phyloP scores from a whole-genome alignment of 2,797 vertebrate genomes.

The Propithecus perrieri region DNA sequence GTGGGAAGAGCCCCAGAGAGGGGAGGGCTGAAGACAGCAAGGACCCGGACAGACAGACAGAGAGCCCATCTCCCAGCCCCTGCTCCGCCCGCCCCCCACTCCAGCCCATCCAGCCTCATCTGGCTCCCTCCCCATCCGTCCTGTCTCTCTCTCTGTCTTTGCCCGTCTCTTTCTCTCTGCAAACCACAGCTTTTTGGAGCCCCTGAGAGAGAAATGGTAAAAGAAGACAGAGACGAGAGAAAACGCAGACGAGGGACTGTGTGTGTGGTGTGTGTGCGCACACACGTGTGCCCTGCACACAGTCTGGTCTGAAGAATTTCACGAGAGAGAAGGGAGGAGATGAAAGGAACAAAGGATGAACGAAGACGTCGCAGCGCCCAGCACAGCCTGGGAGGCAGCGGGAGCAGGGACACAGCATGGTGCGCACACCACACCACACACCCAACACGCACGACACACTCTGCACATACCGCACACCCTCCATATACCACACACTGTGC shows the following conservation, averaged over 20 bases:
- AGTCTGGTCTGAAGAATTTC: not conserved
- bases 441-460: not conserved
- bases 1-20: not conserved
- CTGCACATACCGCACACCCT: not conserved
- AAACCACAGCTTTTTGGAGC: not conserved
- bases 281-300: no score
- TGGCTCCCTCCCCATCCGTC: not conserved
- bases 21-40: not conserved
- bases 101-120: not conserved
- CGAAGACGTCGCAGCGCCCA: fast-evolving
- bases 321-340: not conserved
- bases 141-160: not conserved
- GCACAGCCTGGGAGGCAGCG: not conserved
- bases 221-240: not conserved
- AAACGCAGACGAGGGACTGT: not conserved
- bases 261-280: no score
- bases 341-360: not conserved
- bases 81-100: fast-evolving
- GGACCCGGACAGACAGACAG: not conserved
- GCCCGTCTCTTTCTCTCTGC: not conserved
- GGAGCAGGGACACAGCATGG: not conserved
- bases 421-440: fast-evolving
- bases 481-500: no score
- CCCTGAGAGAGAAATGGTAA: not conserved
- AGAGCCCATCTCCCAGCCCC: not conserved